Base-by-base conservation (phyloP, 2,797 vertebrate genomes). In the Paratrypauchen microcephalus region DNA sequence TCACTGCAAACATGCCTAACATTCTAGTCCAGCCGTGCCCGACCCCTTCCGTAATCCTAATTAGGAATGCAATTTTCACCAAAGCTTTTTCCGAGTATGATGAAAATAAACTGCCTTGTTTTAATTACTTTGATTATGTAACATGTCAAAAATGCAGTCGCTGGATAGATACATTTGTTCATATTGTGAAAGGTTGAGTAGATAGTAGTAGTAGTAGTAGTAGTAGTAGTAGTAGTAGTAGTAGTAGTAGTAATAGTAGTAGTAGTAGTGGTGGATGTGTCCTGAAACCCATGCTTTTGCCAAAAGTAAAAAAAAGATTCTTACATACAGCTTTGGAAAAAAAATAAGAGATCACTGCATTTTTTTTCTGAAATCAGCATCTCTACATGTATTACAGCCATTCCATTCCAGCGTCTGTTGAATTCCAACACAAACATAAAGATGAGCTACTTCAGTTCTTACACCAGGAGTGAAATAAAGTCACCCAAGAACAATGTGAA, bases 21-120 rank as follows among this genome's bases (percentile, higher is more conserved):
- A 94, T 93, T 92, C 90, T 88, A 77, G 83, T 90, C 86, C 87
- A 81, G 87, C 74, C 84, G 47, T 84, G 89, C 88, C 90, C 84
- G 89, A 92, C 90, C 93, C 89, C 88, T 90, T 92, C 90, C 88
- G 90, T 94, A 93, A 94, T 93, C 93, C 93, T 93, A 93, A 94
- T 94, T 93, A 94, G 92, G 92, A 92, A 92, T 91, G 88, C 88
- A 87, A 90, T 93, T 90, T 92, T 84, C 76, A 87, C 75, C 70
- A 79, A 73, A 80, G 85, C 75, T 81, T 85, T 88, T 90, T 91
- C 82, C 69, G 84, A 85, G 84, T 74, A 68, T 73, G 76, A 81
- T 84, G 83, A 87, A 91, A 87, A 89, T 75, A 89, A 89, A 89
- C 59, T 19, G 26, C 63, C n/a, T 65, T 6, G 52, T 28, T 30